Base-by-base conservation (phyloP, 2,113 vertebrate genomes). In the Columbina picui region DNA sequence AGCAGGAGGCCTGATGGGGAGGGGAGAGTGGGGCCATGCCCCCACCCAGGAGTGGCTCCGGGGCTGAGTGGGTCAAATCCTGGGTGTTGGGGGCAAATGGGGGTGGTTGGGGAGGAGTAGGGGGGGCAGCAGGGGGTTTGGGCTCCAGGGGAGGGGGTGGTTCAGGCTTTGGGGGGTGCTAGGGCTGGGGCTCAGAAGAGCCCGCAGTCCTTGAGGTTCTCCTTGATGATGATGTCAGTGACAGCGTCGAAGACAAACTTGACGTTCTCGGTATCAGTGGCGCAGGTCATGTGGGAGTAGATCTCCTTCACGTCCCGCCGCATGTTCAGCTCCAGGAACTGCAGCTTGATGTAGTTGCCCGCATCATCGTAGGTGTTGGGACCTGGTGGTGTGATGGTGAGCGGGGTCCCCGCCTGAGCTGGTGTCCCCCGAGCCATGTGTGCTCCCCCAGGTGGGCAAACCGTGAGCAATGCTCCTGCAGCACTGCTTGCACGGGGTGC, bases 221-320 rank as follows among this genome's bases (percentile, higher is more conserved):
- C 99, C 96, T 99, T 99, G 98, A 99, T 99, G 98, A 99, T 99
- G 96, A 99, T 99, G 97, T 99, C 99, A 1, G 99, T 99, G 96
- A 99, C 99, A 0, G 99, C 99, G 4, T 99, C 99, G 26, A 99
- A 99, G 97, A 99, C 99, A 65, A 99, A 99, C 97, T 99, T 99
- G 97, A 99, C 99, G 71, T 99, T 99, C 96, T 99, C 99, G 1
- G 99, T 99, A 97, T 99, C 99, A 1, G 99, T 99, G 91, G 99
- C 99, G 15, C 99, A 99, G 55, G 99, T 99, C 99, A 99, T 99
- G 98, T 99, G 99, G 25, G 99, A 99, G 96, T 99, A 99, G 97
- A 99, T 98, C 96, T 99, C 99, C 96, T 99, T 99, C 94, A 99
- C 50, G 1, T 99, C 99, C 92, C 98, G 95, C 12, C 99, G 97